Evolutionary conservation across 2,888 invertebrate species (phyloP).

Genomic region (Xylota segnis): DNA sequence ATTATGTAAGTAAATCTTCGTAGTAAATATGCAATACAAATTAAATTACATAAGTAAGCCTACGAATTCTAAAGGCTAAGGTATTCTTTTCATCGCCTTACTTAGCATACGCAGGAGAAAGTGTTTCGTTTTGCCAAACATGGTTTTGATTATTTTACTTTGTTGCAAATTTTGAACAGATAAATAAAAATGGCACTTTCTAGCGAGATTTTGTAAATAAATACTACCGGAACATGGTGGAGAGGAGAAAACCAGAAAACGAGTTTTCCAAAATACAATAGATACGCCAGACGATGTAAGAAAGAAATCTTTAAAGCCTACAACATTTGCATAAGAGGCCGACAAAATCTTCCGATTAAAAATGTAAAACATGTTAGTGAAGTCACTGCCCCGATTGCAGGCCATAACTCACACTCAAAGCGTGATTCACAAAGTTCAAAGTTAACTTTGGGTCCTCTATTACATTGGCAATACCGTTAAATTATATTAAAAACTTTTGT

Average conservation of each 20-base stretch:
- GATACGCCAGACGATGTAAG: not conserved
- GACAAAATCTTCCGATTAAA: not conserved
- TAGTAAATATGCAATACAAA: not conserved
- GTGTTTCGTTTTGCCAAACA: not conserved
- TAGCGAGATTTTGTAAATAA: not conserved
- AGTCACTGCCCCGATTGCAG: slow-evolving; percentile 1
- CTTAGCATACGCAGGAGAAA: slow-evolving; percentile 6
- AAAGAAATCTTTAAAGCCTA: not conserved
- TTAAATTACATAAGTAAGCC: no score
- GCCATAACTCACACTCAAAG: not conserved
- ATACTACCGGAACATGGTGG: not conserved
- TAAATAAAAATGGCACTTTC: not conserved
- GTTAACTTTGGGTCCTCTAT: not conserved
- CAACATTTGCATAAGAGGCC: slow-evolving; percentile 18
- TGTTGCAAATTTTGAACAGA: not conserved
- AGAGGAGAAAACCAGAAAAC: not conserved
- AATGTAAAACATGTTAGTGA: slow-evolving; percentile 6
- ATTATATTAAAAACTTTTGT: not conserved
- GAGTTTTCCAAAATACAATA: not conserved
- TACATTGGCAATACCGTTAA: not conserved
- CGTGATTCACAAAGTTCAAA: not conserved
- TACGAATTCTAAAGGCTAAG: not conserved
- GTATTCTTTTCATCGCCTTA: not conserved
- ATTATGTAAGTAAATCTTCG: slow-evolving; percentile 83
- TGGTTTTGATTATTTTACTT: not conserved